Evolutionary conservation across 2,888 invertebrate species (phyloP), one percentile per base, ranked within the genome.

Genomic region (Orthosia incerta): DNA sequence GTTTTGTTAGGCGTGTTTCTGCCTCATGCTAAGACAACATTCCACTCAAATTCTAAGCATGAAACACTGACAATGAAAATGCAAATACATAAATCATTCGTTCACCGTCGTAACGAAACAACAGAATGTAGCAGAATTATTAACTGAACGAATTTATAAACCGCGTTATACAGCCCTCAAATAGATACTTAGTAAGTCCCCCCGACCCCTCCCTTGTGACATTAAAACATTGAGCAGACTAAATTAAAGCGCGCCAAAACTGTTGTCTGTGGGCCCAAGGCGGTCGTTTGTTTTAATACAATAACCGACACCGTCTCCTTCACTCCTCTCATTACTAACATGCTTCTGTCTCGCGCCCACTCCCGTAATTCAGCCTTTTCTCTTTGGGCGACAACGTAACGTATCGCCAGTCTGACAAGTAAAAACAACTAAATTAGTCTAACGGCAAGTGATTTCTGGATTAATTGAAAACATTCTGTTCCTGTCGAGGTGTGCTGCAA

Each of bases 221-320:
- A 95, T 94, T 95, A 95, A 95, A 95, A 95, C 95, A 95, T 95
- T 93, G 94, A 94, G 91, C 93, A 93, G 95, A 95, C 95, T 94
- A 95, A 96, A 95, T 96, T 96, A 96, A 95, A 96, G 94, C 95
- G 93, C 94, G 95, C 95, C 95, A 95, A 95, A 96, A 95, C 95
- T 94, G 95, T 94, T 93, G 93, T 93, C 94, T 93, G 93, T 78
- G 93, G 94, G 93, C 96, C 95, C 96, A 95, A 94, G 95, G 95
- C 95, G 94, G 88, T 93, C 96, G 95, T 96, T 96, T 95, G 95
- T 96, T 96, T 96, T 96, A 95, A 96, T 96, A 96, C 96, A 95
- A 95, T 95, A 95, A 95, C 94, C 91, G 88, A 92, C 71, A 83
- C 89, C 87, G 85, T 95, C 96, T 93, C 94, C 88, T 86, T 95